Base-by-base conservation (phyloP, 2,797 vertebrate genomes). In the Pangasius krempfi region DNA sequence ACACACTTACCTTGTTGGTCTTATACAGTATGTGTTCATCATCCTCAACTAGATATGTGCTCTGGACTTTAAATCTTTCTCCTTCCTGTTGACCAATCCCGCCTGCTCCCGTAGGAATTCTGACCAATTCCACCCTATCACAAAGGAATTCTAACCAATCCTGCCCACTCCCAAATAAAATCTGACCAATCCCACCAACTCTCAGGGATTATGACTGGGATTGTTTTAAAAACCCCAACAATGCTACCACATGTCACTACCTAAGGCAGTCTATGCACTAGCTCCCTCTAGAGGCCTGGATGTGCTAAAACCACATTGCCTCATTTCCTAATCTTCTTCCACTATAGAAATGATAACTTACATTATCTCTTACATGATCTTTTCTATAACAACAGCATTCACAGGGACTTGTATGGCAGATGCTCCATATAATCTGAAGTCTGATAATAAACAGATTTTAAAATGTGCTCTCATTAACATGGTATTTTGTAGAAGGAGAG, bases 231-330 rank as follows among this genome's bases (percentile, higher is more conserved):
- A 30, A 80, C 12, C 52, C 8, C 0, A 62, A 44, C 25, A 64
- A 44, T 44, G 37, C 37, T 82, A 47, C 25, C 56, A 62, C 56
- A 58, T 37, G 2, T 13, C 12, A n/a, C 47, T 37, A 80, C n/a
- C 30, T 58, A 30, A 37, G 16, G 16, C 78, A 80, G 30, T 80
- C 30, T 80, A 58, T 56, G 56, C 25, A 44, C 12, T 64, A 83
- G 13, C 80, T 58, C 80, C 80, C 58, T 83, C 80, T 83, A 64
- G 80, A 83, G 80, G 80, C 58, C 80, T 47, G 56, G 80, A 83
- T 83, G 80, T 64, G 80, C 80, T 14, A 83, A 47, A 62, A n/a
- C 14, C 20, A 58, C 20, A 37, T 58, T 58, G 18, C 8, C 16
- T 22, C 27, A 78, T 18, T 8, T 30, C 5, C 47, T 14, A n/a